phyloP scores from a whole-genome alignment of 2,113 vertebrate species.

The Rhinolophus sinicus region DNA sequence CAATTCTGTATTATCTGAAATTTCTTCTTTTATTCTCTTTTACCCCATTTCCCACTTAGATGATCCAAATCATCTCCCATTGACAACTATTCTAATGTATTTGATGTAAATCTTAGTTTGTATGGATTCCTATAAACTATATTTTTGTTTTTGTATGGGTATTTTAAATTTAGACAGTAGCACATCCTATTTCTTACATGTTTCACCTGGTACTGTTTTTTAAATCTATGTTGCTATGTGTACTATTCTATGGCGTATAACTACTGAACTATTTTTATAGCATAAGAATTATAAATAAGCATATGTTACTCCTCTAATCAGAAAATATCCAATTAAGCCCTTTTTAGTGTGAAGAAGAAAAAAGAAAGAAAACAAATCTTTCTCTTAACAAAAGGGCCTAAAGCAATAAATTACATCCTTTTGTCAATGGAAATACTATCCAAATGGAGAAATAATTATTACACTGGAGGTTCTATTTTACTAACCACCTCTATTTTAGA shows the following conservation, averaged over 20 bases:
- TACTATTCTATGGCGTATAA: constrained; percentile 12
- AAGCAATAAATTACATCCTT: constrained; percentile 41
- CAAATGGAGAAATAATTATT: constrained; percentile 56
- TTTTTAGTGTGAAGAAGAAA: constrained; percentile 35
- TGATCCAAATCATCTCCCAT: background rate
- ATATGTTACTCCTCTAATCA: constrained; percentile 48
- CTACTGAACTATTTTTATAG: background rate
- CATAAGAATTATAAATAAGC: constrained; percentile 53
- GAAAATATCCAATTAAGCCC: constrained; percentile 43
- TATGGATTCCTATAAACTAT: background rate
- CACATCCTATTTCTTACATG: background rate
- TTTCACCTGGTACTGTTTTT: constrained; percentile 13
- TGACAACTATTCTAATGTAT: background rate
- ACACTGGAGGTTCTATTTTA: constrained; percentile 42
- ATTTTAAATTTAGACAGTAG: constrained; percentile 9
- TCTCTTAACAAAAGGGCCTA: constrained; percentile 50
- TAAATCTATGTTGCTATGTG: background rate
- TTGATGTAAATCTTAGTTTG: background rate
- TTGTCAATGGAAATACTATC: background rate
- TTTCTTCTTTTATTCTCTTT: constrained; percentile 24
- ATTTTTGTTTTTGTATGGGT: background rate
- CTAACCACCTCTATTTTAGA: constrained; percentile 42
- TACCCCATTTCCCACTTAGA: background rate
- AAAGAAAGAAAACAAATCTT: background rate
- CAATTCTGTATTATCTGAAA: constrained; percentile 33